Conservation (phyloP, 2,113 vertebrate genomes). For the Sitta europaea region DNA sequence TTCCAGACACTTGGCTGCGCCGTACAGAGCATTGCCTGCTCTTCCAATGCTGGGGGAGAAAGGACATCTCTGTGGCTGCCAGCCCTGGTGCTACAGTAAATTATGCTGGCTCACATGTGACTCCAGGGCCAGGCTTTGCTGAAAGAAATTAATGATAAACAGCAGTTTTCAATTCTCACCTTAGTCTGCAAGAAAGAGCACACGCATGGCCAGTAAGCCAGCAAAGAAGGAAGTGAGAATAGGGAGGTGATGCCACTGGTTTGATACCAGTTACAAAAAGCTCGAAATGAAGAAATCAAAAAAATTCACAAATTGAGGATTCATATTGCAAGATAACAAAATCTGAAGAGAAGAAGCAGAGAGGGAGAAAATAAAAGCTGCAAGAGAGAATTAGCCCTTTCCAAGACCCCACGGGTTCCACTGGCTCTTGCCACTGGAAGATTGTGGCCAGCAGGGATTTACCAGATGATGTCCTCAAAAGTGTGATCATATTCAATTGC, state of each 20-base stretch:
- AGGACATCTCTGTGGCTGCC: background rate
- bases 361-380: background rate
- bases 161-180: background rate
- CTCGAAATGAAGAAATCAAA: background rate
- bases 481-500: background rate
- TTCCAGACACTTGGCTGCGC: background rate
- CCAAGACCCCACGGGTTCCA: background rate
- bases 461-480: background rate
- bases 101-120: background rate
- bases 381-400: background rate
- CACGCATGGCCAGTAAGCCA: background rate
- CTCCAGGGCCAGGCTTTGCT: background rate
- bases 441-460: background rate
- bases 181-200: background rate
- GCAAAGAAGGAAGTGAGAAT: background rate
- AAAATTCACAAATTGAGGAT: background rate
- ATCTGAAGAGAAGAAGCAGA: background rate
- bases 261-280: background rate
- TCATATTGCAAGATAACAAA: background rate
- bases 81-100: background rate
- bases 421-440: background rate
- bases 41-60: background rate
- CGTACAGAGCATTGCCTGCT: rapidly evolving
- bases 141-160: background rate
- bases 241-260: rapidly evolving